These are phyloP conservation scores for Penaeus indicus DNA, from an alignment of 1,140 invertebrate species.

Conservation along the genomic window DNA sequence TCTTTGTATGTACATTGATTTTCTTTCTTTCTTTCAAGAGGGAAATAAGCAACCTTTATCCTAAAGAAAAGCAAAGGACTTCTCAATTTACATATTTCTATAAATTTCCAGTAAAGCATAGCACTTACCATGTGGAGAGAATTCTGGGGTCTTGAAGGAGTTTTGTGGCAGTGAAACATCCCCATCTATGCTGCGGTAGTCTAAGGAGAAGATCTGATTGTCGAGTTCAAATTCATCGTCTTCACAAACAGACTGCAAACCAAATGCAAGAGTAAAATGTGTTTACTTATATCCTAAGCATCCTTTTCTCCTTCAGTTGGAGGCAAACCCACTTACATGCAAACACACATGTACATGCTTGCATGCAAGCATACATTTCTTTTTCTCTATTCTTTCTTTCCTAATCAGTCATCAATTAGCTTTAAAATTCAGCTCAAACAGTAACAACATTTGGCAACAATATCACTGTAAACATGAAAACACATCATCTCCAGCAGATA, in stretches of 20 bases:
- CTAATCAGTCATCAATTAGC: no score
- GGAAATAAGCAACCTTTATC: no score
- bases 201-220: constrained; percentile 85
- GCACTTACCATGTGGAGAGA: constrained; percentile 80
- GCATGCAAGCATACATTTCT: neutral
- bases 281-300: neutral
- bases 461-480: no score
- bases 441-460: no score
- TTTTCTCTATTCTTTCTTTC: no score
- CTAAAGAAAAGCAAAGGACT: no score
- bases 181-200: constrained; percentile 87
- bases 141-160: constrained; percentile 82
- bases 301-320: neutral
- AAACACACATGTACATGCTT: neutral
- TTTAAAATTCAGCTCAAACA: no score
- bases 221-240: constrained; percentile 90
- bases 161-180: constrained; percentile 85
- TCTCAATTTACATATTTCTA: no score
- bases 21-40: no score
- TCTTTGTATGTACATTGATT: no score
- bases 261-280: constrained; percentile 39
- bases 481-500: neutral
- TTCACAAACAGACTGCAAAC: constrained; percentile 76
- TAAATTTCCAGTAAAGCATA: neutral
- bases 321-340: neutral